These are phyloP conservation scores for Coecobrya sp. DNA, from an alignment of 2,888 invertebrate species.

Conservation along the genomic window DNA sequence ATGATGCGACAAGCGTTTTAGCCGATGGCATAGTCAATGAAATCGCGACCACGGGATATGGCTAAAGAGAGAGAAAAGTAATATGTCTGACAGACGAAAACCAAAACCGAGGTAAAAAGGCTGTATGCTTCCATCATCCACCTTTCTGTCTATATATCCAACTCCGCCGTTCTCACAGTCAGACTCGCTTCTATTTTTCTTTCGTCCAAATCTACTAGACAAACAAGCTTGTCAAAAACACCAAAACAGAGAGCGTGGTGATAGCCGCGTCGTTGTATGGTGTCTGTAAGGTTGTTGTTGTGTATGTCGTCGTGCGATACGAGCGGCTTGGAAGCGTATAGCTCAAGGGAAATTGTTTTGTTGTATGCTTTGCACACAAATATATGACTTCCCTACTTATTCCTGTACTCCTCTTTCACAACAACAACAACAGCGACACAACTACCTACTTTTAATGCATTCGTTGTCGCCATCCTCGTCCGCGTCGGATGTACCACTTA, in stretches of 20 bases:
- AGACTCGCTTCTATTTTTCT: not conserved
- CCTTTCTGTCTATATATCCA: not conserved
- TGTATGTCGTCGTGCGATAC: not conserved
- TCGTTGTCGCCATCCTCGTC: constrained; percentile 35
- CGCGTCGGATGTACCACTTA: constrained; percentile 49
- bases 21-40: constrained; percentile 38
- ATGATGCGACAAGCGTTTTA: constrained; percentile 31
- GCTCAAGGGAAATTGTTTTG: constrained; percentile 75
- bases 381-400: not conserved
- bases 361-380: constrained; percentile 56
- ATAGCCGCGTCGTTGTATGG: not conserved
- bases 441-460: constrained; percentile 48
- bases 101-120: not conserved
- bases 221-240: constrained; percentile 75
- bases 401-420: constrained; percentile 5
- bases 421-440: constrained; percentile 23
- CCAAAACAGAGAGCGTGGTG: not conserved
- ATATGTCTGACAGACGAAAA: constrained; percentile 45
- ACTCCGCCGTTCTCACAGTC: not conserved
- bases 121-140: no score
- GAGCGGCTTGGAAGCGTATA: not conserved
- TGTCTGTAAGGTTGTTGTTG: constrained; percentile 37
- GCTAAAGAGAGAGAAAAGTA: not conserved
- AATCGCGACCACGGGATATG: not conserved
- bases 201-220: constrained; percentile 20